Evolutionary conservation across 23 tunicate genomes (phyloP), one percentile per base, ranked within the genome.

Genomic region (Ascidia mentula): DNA sequence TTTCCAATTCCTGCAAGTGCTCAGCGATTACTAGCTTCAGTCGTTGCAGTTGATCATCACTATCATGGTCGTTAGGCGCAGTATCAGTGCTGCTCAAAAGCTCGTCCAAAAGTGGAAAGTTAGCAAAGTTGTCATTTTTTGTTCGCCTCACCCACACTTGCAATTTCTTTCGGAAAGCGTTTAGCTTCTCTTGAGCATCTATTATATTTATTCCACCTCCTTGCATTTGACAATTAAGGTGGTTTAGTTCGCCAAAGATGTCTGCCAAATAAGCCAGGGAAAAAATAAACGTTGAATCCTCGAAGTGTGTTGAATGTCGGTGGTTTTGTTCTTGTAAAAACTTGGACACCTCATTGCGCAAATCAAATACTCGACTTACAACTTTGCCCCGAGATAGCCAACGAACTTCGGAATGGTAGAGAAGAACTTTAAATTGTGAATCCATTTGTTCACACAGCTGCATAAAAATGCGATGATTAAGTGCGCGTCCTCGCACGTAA

Each of bases 401-500:
- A 46, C 72, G 26, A 46, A 46, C 82, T 78, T 78, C 82, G 53
- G 38, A 78, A 17, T 78, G 15, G 82, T 30, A 78, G 17, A 78
- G 38, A 45, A 46, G 72, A 69, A 78, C 72, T 34, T 80, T 80
- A 34, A 69, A 69, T 80, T 80, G 76, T 69, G 84, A 80, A 33
- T 80, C 84, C 84, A 80, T 80, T 69, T 65, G 53, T 69, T 80
- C 76, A 80, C 84, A n/a, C n/a, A n/a, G n/a, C n/a, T n/a, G n/a
- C n/a, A n/a, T 69, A 22, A 80, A 80, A 80, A 69, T 69, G 18
- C 84, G 76, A 80, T 69, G 76, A 80, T 80, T 80, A 33, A 80
- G 59, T 59, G 76, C 76, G 6, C 76, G 84, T 31, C 84, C 84
- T 37, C 59, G 84, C 84, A 80, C 77, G 65, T 36, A 80, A 80